Evolutionary conservation across 2,797 vertebrate species (phyloP), one percentile per base, ranked within the genome.

Genomic region (Tachyglossus aculeatus): DNA sequence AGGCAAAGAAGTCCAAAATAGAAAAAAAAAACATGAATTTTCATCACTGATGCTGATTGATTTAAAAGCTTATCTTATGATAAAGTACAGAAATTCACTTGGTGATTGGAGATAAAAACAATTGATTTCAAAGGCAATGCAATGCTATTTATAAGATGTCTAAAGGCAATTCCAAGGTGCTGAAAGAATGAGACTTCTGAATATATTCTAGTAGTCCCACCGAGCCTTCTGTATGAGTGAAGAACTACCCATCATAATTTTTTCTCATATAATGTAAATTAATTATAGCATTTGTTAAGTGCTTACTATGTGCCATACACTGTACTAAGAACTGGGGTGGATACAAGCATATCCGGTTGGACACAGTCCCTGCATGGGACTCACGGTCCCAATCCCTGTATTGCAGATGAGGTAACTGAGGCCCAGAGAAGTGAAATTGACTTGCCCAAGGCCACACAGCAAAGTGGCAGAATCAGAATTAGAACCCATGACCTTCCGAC

Each of bases 1-100:
- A 5, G 25, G 4, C 51, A 53, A 37, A 39, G 0, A 3, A 60
- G 29, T 12, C 3, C 2, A 51, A 59, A 25, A 58, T 66, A 45
- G 55, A 79, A 74, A 37, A 44, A 53, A 34, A 57, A 78, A 78
- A 80, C 6, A 6, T 71, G 59, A 64, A 15, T 36, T 65, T 60
- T 71, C 16, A 4, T 21, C 2, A 15, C 58, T 34, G 3, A 63
- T 75, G 36, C 36, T 48, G 25, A 56, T 3, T 18, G 58, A n/a
- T 53, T 6, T 36, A 55, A 72, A 58, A 45, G 64, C 50, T 55
- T 80, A 70, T 66, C 38, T 37, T 62, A 36, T 59, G 52, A 1
- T 3, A 74, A 70, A 59, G 8, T 7, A 76, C 33, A 9, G 2
- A 59, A 10, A 14, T 67, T 60, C 38, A 43, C 29, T 66, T 0